Percentiles rank a stretch among this genome's conserved stretches.
These are phyloP conservation scores for Phasia obesa DNA, from an alignment of 2,888 invertebrate species.

Conservation along the genomic window DNA sequence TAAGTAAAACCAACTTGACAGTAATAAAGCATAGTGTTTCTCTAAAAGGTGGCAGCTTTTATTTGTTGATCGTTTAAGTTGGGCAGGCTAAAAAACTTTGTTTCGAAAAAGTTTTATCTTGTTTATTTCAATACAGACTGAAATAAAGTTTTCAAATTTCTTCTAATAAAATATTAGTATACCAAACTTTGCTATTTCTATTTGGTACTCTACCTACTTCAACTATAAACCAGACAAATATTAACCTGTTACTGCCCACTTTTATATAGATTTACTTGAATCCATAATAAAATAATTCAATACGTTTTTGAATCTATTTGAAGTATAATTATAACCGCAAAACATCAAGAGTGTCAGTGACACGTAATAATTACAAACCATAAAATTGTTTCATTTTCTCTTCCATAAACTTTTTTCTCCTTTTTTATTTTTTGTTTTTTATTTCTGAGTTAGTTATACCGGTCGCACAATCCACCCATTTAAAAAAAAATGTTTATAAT, in stretches of 20 bases:
- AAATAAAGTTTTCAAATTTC: no score
- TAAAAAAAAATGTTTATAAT: slow-evolving; percentile 35
- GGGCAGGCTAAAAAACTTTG: no score
- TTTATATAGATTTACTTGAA: not conserved
- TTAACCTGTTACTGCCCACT: slow-evolving; percentile 20
- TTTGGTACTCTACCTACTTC: no score
- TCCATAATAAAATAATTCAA: slow-evolving; percentile 19
- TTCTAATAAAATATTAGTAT: no score
- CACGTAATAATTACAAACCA: slow-evolving; percentile 53
- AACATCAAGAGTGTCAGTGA: slow-evolving; percentile 61
- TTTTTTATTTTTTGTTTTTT: not conserved
- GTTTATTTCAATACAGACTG: no score
- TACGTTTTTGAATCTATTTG: slow-evolving; percentile 23
- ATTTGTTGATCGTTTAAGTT: no score
- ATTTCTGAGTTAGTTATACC: not conserved
- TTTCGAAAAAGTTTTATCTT: no score
- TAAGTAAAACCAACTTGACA: no score
- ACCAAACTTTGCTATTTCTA: no score
- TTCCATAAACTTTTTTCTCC: not conserved
- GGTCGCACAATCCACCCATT: slow-evolving; percentile 31
- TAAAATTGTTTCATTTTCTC: slow-evolving; percentile 53
- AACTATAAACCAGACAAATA: not conserved
- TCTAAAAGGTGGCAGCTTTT: no score
- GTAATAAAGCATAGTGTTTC: no score
- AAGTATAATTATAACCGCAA: slow-evolving; percentile 43